phyloP scores from a whole-genome alignment of 37 sponge, comb jelly and placozoan genomes.

The Chondrosia reniformis region DNA sequence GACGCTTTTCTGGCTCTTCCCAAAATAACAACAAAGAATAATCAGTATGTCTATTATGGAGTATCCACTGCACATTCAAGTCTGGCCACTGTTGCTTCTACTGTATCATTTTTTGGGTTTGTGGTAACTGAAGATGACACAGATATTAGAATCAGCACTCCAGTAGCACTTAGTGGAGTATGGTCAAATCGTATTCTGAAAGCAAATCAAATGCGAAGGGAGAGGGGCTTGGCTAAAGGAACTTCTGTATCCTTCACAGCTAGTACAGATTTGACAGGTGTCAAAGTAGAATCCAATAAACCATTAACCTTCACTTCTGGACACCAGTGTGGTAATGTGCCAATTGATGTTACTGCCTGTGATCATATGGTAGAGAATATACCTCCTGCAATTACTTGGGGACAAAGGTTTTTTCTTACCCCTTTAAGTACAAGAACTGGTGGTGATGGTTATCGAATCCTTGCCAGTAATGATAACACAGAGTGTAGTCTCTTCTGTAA shows the following conservation, averaged over 20 bases:
- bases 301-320: slow-evolving; percentile 11
- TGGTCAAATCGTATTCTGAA: no score
- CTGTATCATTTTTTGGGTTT: slow-evolving; percentile 1
- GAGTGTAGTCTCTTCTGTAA: slow-evolving; percentile 27
- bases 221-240: not conserved
- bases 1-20: slow-evolving; percentile 48
- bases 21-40: not conserved
- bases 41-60: slow-evolving; percentile 9
- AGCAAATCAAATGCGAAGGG: not conserved
- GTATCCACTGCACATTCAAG: no score
- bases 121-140: slow-evolving; percentile 27
- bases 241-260: not conserved
- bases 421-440: not conserved
- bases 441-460: slow-evolving; percentile 38
- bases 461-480: slow-evolving; percentile 19
- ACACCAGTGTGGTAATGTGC: slow-evolving; percentile 41
- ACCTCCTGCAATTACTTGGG: slow-evolving; percentile 32
- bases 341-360: slow-evolving; percentile 29
- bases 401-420: slow-evolving; percentile 24
- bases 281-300: slow-evolving; percentile 9
- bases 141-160: slow-evolving; percentile 8
- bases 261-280: slow-evolving; percentile 32
- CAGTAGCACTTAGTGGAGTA: not conserved
- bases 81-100: no score
- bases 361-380: slow-evolving; percentile 58